A percentile compares a stretch with the other conserved stretches of the same genome.
Conservation (phyloP, 2,888 invertebrate genomes). For the Chymomyza fuscimana region DNA sequence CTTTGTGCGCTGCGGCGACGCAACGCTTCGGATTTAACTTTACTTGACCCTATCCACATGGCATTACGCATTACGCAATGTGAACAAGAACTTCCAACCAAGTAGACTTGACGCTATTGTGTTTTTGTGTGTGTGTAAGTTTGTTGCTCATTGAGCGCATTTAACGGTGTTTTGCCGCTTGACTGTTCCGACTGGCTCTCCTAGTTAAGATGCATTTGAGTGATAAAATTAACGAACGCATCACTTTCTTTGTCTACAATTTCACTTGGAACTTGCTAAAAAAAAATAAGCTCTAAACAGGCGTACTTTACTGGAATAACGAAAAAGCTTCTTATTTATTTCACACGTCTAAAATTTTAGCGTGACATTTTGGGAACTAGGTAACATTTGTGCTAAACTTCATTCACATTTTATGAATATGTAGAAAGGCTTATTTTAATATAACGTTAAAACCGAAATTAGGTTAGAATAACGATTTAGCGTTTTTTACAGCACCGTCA, state of each 20-base stretch:
- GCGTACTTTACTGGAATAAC: background rate
- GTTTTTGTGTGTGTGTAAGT: slow-evolving; percentile 2
- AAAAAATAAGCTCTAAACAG: no score
- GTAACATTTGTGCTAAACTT: no score
- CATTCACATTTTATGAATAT: no score
- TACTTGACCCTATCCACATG: slow-evolving; percentile 45
- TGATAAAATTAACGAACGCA: slow-evolving; percentile 24
- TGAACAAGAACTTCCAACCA: slow-evolving; percentile 46
- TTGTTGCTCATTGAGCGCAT: slow-evolving; percentile 32
- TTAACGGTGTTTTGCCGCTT: slow-evolving; percentile 46
- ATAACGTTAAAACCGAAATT: no score
- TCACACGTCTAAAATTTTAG: background rate
- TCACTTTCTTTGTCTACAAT: slow-evolving; percentile 51
- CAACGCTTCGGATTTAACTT: slow-evolving; percentile 12
- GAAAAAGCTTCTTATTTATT: background rate
- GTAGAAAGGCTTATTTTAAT: no score
- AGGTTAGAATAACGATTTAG: no score
- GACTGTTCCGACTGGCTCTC: background rate
- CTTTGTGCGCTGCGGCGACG: slow-evolving; percentile 11
- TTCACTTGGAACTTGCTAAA: slow-evolving; percentile 41
- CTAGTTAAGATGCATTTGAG: background rate
- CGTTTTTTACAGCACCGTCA: no score
- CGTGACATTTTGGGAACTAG: no score
- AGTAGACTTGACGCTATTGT: slow-evolving; percentile 39
- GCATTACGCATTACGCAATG: slow-evolving; percentile 59